A percentile compares a stretch with the other conserved stretches of the same genome.
These are phyloP conservation scores for Sitophilus oryzae DNA, from an alignment of 1,140 invertebrate species.

Conservation along the genomic window DNA sequence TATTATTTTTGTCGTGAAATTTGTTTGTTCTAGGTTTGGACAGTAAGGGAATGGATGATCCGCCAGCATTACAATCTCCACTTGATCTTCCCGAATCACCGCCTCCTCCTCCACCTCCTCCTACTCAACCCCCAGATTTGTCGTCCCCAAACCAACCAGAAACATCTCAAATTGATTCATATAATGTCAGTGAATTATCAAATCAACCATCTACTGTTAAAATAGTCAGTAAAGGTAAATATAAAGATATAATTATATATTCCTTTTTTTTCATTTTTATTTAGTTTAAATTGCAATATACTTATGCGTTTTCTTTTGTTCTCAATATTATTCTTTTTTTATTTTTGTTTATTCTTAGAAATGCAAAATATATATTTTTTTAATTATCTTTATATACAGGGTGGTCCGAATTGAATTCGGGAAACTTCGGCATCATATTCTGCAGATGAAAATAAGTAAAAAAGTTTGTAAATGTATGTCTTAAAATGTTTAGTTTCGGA, in stretches of 20 bases:
- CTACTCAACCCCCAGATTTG: conserved; percentile 24
- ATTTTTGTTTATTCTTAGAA: too few species aligned
- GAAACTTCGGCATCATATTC: too few species aligned
- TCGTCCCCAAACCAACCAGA: conserved; percentile 15
- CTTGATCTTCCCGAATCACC: conserved; percentile 17
- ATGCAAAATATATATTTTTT: too few species aligned
- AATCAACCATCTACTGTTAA: conserved; percentile 16
- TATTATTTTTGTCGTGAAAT: not conserved
- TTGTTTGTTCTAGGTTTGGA: conserved; percentile 31
- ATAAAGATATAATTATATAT: conserved; percentile 1
- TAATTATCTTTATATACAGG: too few species aligned
- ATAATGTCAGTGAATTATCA: not conserved
- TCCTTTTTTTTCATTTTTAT: not conserved
- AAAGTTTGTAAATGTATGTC: too few species aligned
- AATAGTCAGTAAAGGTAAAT: conserved; percentile 49
- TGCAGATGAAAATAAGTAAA: too few species aligned
- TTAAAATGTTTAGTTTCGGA: too few species aligned
- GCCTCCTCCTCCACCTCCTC: conserved; percentile 8
- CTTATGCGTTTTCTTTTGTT: too few species aligned
- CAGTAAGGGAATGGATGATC: conserved; percentile 34
- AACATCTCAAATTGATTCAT: conserved; percentile 12
- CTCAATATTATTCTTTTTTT: too few species aligned
- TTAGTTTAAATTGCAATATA: not conserved
- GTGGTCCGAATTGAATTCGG: too few species aligned
- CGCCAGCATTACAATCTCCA: conserved; percentile 26